Base-by-base conservation (phyloP, 2,888 invertebrate species). In the Tridacna gigas region DNA sequence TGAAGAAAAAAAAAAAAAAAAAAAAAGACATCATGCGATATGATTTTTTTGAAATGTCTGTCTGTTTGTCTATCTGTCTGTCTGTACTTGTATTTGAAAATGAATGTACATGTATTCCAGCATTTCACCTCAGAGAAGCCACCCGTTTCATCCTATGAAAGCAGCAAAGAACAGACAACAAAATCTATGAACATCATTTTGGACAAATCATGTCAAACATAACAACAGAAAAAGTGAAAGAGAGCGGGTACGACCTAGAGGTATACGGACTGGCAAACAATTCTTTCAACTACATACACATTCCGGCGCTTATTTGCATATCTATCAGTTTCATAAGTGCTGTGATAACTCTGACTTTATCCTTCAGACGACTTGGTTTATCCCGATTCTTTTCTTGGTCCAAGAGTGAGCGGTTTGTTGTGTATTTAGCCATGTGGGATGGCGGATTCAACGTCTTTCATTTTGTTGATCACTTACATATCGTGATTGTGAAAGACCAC, bases 391-490 rank as follows among this genome's bases (percentile, higher is more conserved):
- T 88, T 77, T 85, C 82, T 66, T 88, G 88, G 86, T 80, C 84
- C 18, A 89, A 89, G 78, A 88, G 88, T 63, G 89, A 89, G 65
- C 79, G 89, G 12, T 88, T 88, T 37, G 82, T 89, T 15, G 87
- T 89, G 18, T 89, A 89, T 74, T 77, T 89, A 61, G 89, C 89
- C 11, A 28, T 88, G 7, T 89, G 86, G 76, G 89, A 89, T 75
- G 86, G 86, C 0, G 51, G 83, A 5, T 89, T 86, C 74, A 89
- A 89, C 75, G 71, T 89, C 13, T 80, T 85, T 18, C 89, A 89
- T 61, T 87, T 85, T 69, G 81, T 83, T 22, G 89, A 89, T 69
- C 89, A 89, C 73, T 61, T 86, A 12, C 89, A 89, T 63, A 88
- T 89, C n/a, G 83, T 86, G 0, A 88, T 89, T 13, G 79, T 85